Conservation (phyloP, 2,888 invertebrate species). For the Coremacera marginata region DNA sequence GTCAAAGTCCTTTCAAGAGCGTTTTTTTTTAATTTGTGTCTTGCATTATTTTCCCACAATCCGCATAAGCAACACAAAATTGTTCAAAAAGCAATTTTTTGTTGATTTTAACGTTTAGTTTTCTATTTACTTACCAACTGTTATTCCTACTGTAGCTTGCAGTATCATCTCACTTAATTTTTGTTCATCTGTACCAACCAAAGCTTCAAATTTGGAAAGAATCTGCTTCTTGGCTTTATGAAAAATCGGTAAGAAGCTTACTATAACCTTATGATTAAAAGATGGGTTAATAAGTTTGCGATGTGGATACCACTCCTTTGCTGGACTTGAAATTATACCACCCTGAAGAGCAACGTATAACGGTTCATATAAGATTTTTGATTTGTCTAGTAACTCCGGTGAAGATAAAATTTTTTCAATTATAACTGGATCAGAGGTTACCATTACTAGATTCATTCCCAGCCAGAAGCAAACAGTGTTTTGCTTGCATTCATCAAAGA, state of each 20-base stretch:
- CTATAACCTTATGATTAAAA: conserved; percentile 43
- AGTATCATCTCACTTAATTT: conserved; percentile 36
- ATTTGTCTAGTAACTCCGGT: conserved; percentile 47
- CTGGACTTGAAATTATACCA: conserved; percentile 43
- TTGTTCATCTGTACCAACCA: conserved; percentile 36
- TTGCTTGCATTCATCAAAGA: conserved; percentile 36
- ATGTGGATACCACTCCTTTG: conserved; percentile 40
- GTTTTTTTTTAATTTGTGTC: too few relatives aligned
- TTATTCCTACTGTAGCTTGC: conserved; percentile 35
- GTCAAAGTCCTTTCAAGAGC: too few relatives aligned
- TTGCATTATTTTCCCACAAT: too few relatives aligned
- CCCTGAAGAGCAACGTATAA: conserved; percentile 31
- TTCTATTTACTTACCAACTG: conserved; percentile 40
- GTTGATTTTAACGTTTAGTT: too few relatives aligned
- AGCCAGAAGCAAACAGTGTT: conserved; percentile 46
- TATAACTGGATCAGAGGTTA: conserved; percentile 47
- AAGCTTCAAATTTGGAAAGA: conserved; percentile 30
- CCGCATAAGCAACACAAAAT: too few relatives aligned
- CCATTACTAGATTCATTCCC: conserved; percentile 44
- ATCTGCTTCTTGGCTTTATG: conserved; percentile 43
- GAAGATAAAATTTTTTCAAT: conserved; percentile 48
- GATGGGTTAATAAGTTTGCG: conserved; percentile 47
- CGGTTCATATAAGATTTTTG: conserved; percentile 31
- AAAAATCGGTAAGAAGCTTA: conserved; percentile 44
- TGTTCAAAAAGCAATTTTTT: too few relatives aligned